Base-by-base conservation (phyloP, 2,113 vertebrate genomes). In the Phasianus colchicus region DNA sequence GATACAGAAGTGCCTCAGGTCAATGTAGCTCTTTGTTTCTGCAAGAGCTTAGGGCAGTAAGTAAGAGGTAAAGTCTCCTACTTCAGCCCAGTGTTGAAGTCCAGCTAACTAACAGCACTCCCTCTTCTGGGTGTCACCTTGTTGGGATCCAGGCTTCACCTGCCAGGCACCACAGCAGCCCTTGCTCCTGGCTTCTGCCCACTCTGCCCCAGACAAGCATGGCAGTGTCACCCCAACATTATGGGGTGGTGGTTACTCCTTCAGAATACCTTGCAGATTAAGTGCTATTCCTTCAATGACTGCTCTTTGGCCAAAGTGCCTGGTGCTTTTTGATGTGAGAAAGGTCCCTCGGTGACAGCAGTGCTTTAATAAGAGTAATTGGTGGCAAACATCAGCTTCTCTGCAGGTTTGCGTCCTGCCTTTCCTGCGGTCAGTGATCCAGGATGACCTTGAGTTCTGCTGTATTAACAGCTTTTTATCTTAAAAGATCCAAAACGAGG, bases 391-490 rank as follows among this genome's bases (percentile, higher is more conserved):
- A 71, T 4, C 69, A 18, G 30, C 64, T 78, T 72, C 2, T 4
- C 52, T 67, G 22, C 57, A 25, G 29, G 36, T 87, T 83, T 85
- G 30, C 70, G 69, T 92, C 69, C 61, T 61, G 57, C 64, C 67
- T 74, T 71, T 91, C n/a, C 38, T 43, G 29, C 2, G 2, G 36
- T 50, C 50, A 10, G 19, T 50, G n/a, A 79, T 85, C 50, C 84
- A 80, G 67, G 74, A 83, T 88, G 81, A 88, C 50, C 45, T 58
- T 40, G 58, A 64, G 45, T 93, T 85, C 81, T 85, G 60, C 47
- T 87, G 3, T 50, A 80, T 85, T 94, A 57, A 17, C 71, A 50
- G 43, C 82, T 36, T 95, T 93, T 74, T 77, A 21, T 77, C 83
- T 60, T 88, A 30, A 61, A 83, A 71, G 42, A 38, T 63, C 40